These are phyloP conservation scores for Paracentrotus lividus DNA, from an alignment of 53 echinoderm and acorn worm genomes.

Conservation along the genomic window DNA sequence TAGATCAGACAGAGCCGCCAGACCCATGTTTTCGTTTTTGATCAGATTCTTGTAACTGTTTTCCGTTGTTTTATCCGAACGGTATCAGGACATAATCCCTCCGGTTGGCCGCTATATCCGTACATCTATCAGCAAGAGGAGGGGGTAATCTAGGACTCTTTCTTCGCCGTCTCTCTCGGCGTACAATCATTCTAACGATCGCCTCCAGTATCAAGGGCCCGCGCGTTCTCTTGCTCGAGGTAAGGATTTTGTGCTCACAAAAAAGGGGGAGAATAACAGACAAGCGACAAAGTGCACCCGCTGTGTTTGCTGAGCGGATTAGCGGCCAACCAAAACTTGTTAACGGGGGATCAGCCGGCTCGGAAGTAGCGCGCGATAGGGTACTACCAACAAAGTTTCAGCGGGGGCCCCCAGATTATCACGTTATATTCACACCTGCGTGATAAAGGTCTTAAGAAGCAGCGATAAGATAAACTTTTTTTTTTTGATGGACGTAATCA, in stretches of 20 bases:
- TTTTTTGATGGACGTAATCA: constrained; percentile 42
- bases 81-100: constrained; percentile 62
- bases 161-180: constrained; percentile 59
- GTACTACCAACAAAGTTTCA: constrained; percentile 39
- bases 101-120: constrained; percentile 33
- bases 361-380: constrained; percentile 62
- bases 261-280: constrained; percentile 14
- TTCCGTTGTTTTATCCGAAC: constrained; percentile 60
- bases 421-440: constrained; percentile 56
- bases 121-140: constrained; percentile 39
- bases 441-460: constrained; percentile 53
- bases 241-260: constrained; percentile 26
- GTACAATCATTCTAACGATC: constrained; percentile 18
- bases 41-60: constrained; percentile 64
- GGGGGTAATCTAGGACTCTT: constrained; percentile 15
- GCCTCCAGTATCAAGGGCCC: constrained; percentile 32
- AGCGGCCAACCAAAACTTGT: constrained; percentile 70
- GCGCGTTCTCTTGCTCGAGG: constrained; percentile 22
- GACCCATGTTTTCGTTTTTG: constrained; percentile 63
- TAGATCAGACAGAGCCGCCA: constrained; percentile 53
- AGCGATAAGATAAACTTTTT: constrained; percentile 50
- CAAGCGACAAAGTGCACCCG: constrained; percentile 31
- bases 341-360: constrained; percentile 64
- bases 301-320: constrained; percentile 64
- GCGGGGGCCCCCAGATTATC: constrained; percentile 51